A percentile compares a stretch with the other conserved stretches of the same genome.
These are phyloP conservation scores for Noturus placidus DNA, from an alignment of 2,113 vertebrate genomes.

Conservation along the genomic window DNA sequence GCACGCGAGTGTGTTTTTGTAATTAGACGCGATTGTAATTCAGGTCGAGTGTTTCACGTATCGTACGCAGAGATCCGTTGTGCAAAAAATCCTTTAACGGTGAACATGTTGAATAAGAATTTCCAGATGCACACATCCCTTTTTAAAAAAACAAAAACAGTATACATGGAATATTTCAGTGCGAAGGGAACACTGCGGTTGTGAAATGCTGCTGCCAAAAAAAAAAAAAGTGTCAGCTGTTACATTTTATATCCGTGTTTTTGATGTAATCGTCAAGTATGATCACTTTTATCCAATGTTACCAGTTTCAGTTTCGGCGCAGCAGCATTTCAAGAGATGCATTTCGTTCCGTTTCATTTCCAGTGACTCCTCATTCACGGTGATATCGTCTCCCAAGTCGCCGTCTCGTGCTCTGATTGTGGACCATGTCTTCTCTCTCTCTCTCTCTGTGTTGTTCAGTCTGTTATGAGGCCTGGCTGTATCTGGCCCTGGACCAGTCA, in stretches of 20 bases:
- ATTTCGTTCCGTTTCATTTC: slow-evolving; percentile 30
- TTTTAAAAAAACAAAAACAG: background rate
- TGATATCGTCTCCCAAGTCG: background rate
- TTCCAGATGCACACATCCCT: background rate
- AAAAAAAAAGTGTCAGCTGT: slow-evolving; percentile 2
- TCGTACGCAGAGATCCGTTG: background rate
- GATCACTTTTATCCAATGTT: background rate
- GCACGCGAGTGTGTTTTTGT: background rate
- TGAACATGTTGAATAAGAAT: background rate
- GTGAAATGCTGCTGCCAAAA: slow-evolving; percentile 32
- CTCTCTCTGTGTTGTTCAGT: slow-evolving; percentile 27
- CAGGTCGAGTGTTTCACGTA: background rate
- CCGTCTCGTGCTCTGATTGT: slow-evolving; percentile 24
- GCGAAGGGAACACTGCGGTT: background rate
- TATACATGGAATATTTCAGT: background rate
- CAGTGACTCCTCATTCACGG: background rate
- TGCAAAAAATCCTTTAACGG: slow-evolving; percentile 26
- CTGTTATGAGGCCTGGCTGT: slow-evolving; percentile 11
- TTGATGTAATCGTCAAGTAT: slow-evolving; percentile 14
- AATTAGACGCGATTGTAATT: background rate
- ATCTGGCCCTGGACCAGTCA: slow-evolving; percentile 14
- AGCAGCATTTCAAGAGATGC: background rate
- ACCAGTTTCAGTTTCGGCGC: background rate
- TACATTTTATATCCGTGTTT: slow-evolving; percentile 30
- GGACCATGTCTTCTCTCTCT: slow-evolving; percentile 43